These are phyloP conservation scores for Tyrannus savana DNA, from an alignment of 2,113 vertebrate species.

Conservation along the genomic window DNA sequence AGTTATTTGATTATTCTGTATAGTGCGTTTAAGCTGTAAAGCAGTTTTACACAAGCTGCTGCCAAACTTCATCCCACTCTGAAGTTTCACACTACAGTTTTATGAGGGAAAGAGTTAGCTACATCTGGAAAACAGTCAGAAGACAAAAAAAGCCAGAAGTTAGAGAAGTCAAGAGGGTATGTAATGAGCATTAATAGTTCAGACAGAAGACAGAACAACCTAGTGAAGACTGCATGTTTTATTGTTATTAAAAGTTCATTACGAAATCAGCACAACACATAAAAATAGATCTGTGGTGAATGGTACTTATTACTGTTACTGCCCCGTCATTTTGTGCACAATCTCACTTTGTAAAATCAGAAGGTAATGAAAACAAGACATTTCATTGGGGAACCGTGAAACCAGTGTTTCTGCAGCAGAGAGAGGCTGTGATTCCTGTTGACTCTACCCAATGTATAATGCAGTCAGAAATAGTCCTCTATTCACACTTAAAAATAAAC, in stretches of 20 bases:
- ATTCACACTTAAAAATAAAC: slow-evolving; percentile 48
- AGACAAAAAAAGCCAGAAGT: not conserved
- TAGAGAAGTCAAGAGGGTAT: not conserved
- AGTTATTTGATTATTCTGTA: not conserved
- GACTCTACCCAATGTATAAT: not conserved
- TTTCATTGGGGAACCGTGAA: not conserved
- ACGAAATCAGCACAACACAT: slow-evolving; percentile 64
- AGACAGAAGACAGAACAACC: not conserved
- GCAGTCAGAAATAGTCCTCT: slow-evolving; percentile 25
- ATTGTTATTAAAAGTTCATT: slow-evolving; percentile 60
- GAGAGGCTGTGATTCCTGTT: slow-evolving; percentile 23
- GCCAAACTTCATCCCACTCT: not conserved
- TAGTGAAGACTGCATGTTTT: slow-evolving; percentile 27
- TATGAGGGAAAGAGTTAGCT: not conserved
- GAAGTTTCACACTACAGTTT: not conserved
- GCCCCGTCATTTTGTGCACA: not conserved
- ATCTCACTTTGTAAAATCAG: not conserved
- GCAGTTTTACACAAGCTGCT: not conserved
- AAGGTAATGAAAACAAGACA: not conserved
- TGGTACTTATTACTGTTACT: slow-evolving; percentile 11
- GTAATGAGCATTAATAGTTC: not conserved
- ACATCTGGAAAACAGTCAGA: not conserved
- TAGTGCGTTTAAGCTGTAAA: not conserved
- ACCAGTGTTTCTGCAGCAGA: slow-evolving; percentile 5
- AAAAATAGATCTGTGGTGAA: slow-evolving; percentile 58